Evolutionary conservation across 2,113 vertebrate species (phyloP).

Genomic region (Coracopsis vasa): DNA sequence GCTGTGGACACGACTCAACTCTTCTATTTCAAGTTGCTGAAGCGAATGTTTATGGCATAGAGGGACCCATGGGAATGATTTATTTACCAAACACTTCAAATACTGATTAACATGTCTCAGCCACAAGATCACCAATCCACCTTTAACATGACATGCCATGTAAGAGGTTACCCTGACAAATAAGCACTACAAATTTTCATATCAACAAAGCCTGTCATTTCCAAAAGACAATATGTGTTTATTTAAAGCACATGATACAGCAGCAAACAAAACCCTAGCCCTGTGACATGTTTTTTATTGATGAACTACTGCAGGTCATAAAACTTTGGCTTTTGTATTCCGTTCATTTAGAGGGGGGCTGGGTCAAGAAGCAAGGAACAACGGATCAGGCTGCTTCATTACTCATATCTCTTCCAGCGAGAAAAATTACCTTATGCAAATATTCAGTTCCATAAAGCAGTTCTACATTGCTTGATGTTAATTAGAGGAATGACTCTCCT

Average conservation of each 20-base stretch:
- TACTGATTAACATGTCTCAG: not conserved
- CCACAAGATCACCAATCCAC: not conserved
- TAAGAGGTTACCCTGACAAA: not conserved
- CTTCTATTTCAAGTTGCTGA: not conserved
- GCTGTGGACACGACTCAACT: not conserved
- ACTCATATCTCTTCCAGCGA: not conserved
- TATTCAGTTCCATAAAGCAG: not conserved
- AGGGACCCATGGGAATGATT: not conserved
- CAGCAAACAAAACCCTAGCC: not conserved
- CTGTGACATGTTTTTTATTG: not conserved
- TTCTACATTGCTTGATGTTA: not conserved
- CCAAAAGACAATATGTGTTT: not conserved
- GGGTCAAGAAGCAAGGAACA: not conserved
- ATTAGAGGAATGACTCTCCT: constrained; percentile 9
- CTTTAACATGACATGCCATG: not conserved
- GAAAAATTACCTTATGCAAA: not conserved
- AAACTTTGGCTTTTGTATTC: not conserved
- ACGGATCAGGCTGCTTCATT: not conserved
- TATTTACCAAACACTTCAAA: no score
- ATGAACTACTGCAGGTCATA: not conserved
- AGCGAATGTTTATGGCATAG: not conserved
- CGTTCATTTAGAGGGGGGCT: not conserved
- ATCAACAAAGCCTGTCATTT: not conserved
- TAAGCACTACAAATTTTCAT: not conserved
- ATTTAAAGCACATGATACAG: not conserved